Conservation (phyloP, 2,113 vertebrate species). For the Salvelinus fontinalis region DNA sequence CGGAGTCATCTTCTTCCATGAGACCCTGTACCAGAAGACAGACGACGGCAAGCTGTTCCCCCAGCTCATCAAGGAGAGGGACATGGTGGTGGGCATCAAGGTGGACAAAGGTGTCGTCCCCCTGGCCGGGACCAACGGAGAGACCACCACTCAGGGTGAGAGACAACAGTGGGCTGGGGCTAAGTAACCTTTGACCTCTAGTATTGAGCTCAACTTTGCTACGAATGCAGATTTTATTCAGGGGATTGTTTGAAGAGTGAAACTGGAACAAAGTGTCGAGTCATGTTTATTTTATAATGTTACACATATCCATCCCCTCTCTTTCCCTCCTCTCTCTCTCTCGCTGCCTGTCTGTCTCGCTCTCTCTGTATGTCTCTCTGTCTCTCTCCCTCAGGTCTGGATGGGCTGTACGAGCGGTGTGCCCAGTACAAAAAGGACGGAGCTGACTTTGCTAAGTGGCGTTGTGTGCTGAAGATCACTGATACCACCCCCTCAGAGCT, state of each 20-base stretch:
- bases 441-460: constrained; percentile 84
- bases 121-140: constrained; percentile 80
- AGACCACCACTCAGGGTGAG: constrained; percentile 84
- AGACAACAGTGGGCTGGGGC: not conserved
- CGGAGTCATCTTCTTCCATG: constrained; percentile 83
- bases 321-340: not conserved
- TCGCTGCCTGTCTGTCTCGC: not conserved
- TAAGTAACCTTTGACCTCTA: not conserved
- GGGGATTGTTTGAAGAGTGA: too few species aligned
- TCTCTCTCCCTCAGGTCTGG: constrained; percentile 43
- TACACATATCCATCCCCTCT: not conserved
- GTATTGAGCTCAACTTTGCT: not conserved
- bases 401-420: constrained; percentile 79
- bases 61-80: constrained; percentile 76
- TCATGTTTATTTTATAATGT: not conserved
- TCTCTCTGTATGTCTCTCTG: not conserved
- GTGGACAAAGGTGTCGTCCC: constrained; percentile 83
- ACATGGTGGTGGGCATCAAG: constrained; percentile 81
- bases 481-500: constrained; percentile 76
- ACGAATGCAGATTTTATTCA: not conserved
- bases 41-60: constrained; percentile 78
- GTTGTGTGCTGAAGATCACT: constrained; percentile 79
- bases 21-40: constrained; percentile 83
- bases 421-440: constrained; percentile 85
- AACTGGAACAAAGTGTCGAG: not conserved